These are phyloP conservation scores for Patiria pectinifera DNA, from an alignment of 53 echinoderm and acorn worm genomes.

Conservation along the genomic window DNA sequence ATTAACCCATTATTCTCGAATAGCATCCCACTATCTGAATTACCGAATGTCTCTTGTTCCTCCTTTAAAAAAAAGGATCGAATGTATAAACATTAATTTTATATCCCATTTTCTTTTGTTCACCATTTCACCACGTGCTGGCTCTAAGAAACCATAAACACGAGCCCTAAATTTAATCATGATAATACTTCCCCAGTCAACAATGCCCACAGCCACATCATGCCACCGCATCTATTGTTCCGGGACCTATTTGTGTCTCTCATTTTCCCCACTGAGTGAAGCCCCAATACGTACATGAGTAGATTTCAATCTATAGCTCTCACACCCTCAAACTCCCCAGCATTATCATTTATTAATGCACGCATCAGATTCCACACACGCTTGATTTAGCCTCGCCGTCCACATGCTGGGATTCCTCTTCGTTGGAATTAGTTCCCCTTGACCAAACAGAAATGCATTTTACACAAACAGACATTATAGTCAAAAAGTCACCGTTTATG, in stretches of 20 bases:
- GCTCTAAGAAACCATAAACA: no score
- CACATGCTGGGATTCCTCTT: neutral
- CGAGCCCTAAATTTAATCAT: no score
- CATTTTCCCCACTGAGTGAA: neutral
- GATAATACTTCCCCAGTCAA: neutral
- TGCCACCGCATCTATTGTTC: neutral
- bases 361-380: neutral
- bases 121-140: no score
- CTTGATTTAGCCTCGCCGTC: constrained; percentile 30
- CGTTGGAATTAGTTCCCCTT: constrained; percentile 22
- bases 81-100: no score
- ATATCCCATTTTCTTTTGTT: no score
- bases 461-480: neutral
- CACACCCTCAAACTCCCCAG: neutral
- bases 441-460: constrained; percentile 1
- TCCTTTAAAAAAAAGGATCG: no score
- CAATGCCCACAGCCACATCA: neutral
- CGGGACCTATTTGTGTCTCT: neutral
- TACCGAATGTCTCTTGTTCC: no score
- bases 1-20: no score
- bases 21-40: no score
- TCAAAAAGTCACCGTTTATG: neutral
- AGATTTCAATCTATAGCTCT: neutral
- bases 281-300: neutral
- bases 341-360: constrained; percentile 51